Percentiles rank a stretch among this genome's conserved stretches.
These are phyloP conservation scores for Drosophila suzukii DNA, from an alignment of 1,140 invertebrate genomes.

Conservation along the genomic window DNA sequence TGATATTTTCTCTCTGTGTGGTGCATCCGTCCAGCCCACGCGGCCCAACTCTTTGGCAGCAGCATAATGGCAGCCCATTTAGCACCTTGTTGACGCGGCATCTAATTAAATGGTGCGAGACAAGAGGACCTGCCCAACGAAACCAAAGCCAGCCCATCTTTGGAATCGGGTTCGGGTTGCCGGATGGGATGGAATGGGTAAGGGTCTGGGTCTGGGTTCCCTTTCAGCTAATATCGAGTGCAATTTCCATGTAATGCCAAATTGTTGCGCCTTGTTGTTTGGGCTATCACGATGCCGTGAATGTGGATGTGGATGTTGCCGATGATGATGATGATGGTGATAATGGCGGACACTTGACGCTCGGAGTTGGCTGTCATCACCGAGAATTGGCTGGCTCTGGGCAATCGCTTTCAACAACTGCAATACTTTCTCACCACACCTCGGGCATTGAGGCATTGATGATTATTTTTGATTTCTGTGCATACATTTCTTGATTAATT, in stretches of 20 bases:
- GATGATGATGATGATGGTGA: constrained; percentile 49
- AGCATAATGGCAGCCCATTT: constrained; percentile 74
- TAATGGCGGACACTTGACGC: constrained; percentile 48
- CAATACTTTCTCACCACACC: constrained; percentile 66
- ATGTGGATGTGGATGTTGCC: constrained; percentile 12
- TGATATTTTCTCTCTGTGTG: constrained; percentile 1
- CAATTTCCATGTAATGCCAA: constrained; percentile 80
- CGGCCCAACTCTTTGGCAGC: constrained; percentile 36
- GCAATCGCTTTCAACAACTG: constrained; percentile 46
- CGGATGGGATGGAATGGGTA: background rate
- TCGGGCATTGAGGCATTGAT: constrained; percentile 61
- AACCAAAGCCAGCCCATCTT: constrained; percentile 8
- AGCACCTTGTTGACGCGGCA: constrained; percentile 83
- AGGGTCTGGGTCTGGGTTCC: background rate
- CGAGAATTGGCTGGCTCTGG: constrained; percentile 36
- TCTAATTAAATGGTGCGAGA: constrained; percentile 74
- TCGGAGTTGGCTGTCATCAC: constrained; percentile 24
- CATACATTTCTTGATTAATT: constrained; percentile 78
- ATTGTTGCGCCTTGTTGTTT: constrained; percentile 71
- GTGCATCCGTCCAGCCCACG: constrained; percentile 45
- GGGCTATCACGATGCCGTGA: constrained; percentile 45
- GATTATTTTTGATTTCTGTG: constrained; percentile 77
- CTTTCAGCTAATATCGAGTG: constrained; percentile 55
- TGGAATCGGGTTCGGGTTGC: constrained; percentile 19
- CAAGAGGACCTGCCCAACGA: constrained; percentile 31